Conservation (phyloP, 2,797 vertebrate species). For the Acropternis orthonyx region DNA sequence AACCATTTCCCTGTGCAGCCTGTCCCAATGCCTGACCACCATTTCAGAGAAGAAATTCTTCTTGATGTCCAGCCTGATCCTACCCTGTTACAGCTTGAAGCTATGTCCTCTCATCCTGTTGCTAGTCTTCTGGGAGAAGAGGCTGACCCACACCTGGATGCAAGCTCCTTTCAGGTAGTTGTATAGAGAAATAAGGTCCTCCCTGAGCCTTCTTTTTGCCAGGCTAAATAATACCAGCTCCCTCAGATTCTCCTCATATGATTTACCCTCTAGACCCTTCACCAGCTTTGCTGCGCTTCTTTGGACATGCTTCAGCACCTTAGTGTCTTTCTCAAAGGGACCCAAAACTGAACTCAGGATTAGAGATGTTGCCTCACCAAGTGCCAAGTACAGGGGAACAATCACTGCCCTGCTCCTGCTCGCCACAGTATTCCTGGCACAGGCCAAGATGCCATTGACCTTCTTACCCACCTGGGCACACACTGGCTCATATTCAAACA, state of each 20-base stretch:
- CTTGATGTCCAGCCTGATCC: background rate
- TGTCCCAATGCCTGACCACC: fast-evolving
- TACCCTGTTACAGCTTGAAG: background rate
- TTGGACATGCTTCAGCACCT: fast-evolving
- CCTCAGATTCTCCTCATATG: background rate
- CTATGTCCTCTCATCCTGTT: background rate
- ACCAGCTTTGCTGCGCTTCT: fast-evolving
- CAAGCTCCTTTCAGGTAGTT: background rate
- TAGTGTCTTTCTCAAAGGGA: background rate
- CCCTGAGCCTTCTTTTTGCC: background rate
- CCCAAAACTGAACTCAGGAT: background rate
- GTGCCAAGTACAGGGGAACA: background rate
- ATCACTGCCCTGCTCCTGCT: background rate
- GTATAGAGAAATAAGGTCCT: background rate
- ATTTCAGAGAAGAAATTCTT: background rate
- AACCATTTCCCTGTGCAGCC: background rate
- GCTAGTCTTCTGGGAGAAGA: background rate
- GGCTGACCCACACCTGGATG: fast-evolving
- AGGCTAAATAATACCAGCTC: background rate
- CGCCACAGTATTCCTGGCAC: background rate
- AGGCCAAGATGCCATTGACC: background rate
- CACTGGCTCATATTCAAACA: background rate
- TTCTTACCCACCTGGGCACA: background rate
- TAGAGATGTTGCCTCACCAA: fast-evolving
- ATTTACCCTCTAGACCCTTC: background rate